phyloP scores from a whole-genome alignment of 1,140 invertebrate genomes.

The Drosophila triauraria region DNA sequence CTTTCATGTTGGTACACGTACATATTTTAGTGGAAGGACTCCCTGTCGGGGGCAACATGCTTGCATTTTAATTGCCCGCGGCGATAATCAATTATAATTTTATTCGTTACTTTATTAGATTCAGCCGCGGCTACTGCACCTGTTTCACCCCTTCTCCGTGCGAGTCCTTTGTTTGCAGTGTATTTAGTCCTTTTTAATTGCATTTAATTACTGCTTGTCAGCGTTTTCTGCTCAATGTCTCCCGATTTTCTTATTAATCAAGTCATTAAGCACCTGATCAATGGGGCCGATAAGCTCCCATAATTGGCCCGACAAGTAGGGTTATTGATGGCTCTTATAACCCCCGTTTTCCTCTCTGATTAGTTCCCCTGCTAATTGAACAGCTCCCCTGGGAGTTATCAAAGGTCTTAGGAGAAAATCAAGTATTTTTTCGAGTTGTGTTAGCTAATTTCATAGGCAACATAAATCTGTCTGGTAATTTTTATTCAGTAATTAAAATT shows the following conservation, averaged over 20 bases:
- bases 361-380: constrained; percentile 16
- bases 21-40: constrained; percentile 7
- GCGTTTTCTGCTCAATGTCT: constrained; percentile 47
- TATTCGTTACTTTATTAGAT: constrained; percentile 69
- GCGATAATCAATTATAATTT: constrained; percentile 83
- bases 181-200: constrained; percentile 85
- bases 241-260: constrained; percentile 71
- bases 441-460: too few relatives aligned
- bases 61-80: constrained; percentile 76
- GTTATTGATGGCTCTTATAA: neutral
- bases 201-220: constrained; percentile 83
- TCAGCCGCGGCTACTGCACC: constrained; percentile 41
- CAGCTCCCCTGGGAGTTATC: constrained; percentile 1
- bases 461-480: too few relatives aligned
- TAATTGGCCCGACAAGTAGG: too few relatives aligned
- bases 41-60: constrained; percentile 48
- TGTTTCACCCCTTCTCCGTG: constrained; percentile 12
- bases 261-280: constrained; percentile 72
- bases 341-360: constrained; percentile 12
- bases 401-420: too few relatives aligned
- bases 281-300: constrained; percentile 43
- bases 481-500: too few relatives aligned
- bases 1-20: neutral
- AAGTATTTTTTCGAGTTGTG: neutral
- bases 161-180: constrained; percentile 68